Evolutionary conservation across 35 echinoderm and acorn worm genomes (phyloP).

Genomic region (Eucidaris tribuloides): DNA sequence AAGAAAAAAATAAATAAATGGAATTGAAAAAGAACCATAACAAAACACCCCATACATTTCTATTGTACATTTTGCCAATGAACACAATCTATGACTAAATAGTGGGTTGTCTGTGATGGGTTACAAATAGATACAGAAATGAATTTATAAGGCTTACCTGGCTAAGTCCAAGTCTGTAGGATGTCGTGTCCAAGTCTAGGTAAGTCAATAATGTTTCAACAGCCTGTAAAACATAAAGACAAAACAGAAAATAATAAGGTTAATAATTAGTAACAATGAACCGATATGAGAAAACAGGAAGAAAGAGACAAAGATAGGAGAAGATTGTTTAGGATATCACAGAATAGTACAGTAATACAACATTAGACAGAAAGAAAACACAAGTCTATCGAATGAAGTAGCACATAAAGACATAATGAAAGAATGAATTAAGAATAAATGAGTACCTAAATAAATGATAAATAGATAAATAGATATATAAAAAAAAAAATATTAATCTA

Average conservation of each 20-base stretch:
- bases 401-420: neutral
- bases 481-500: no score
- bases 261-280: neutral
- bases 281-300: neutral
- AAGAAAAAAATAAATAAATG: no score
- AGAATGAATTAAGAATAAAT: no score
- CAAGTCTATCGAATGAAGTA: neutral
- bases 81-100: no score
- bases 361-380: neutral
- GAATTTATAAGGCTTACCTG: constrained; percentile 87
- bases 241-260: neutral
- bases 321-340: neutral
- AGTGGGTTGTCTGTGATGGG: no score
- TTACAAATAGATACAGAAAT: no score
- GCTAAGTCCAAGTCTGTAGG: constrained; percentile 84
- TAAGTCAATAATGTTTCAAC: constrained; percentile 63
- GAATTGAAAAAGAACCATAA: no score
- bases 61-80: no score
- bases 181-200: constrained; percentile 68
- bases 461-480: no score
- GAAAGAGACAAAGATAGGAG: neutral
- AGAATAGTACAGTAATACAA: neutral
- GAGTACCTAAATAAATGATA: no score
- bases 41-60: no score
- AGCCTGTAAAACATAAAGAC: constrained; percentile 44